Evolutionary conservation across 2,113 vertebrate genomes (phyloP).

Genomic region (Hypanus sabinus): DNA sequence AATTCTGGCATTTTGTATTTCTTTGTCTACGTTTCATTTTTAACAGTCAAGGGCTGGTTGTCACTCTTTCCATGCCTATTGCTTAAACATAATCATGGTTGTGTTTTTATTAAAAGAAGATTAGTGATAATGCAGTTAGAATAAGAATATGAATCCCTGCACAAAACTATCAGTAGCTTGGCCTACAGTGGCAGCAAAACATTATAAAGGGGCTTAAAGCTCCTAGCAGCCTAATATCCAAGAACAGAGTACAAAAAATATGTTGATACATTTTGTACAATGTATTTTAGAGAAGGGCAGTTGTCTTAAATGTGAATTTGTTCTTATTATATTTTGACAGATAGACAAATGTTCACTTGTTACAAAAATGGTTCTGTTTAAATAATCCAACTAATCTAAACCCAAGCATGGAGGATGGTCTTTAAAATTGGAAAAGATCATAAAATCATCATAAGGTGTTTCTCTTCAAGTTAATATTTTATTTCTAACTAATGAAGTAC

Average conservation of each 20-base stretch:
- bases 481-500: too few relatives aligned
- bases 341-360: not conserved
- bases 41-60: not conserved
- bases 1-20: not conserved
- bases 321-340: not conserved
- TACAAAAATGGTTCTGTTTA: not conserved
- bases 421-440: too few relatives aligned
- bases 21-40: not conserved
- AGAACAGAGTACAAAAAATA: not conserved
- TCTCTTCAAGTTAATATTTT: too few relatives aligned
- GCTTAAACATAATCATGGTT: not conserved
- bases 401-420: too few relatives aligned
- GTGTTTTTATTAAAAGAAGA: not conserved
- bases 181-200: not conserved
- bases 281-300: not conserved
- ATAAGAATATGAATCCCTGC: not conserved
- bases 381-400: too few relatives aligned
- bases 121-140: not conserved
- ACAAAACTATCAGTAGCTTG: not conserved
- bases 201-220: not conserved
- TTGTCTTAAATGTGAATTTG: not conserved
- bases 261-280: not conserved
- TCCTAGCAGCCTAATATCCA: not conserved
- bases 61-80: not conserved
- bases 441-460: too few relatives aligned